Evolutionary conservation across 2,888 invertebrate genomes (phyloP), one percentile per base, ranked within the genome.

Genomic region (Globia sparganii): DNA sequence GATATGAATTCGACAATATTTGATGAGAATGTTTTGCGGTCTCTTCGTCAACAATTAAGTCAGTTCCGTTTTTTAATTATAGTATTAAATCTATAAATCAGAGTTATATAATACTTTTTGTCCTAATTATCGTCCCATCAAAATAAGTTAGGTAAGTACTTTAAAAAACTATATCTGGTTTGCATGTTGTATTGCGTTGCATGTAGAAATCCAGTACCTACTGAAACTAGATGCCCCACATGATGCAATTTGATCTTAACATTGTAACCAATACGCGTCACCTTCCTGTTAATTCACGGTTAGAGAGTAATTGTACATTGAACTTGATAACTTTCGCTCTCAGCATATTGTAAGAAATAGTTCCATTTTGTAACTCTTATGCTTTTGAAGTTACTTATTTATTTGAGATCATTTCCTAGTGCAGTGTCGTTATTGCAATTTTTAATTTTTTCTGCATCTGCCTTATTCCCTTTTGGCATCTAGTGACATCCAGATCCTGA

Each of bases 281-380:
- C 66, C 78, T 83, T 78, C 73, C 71, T 72, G 58, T 62, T 61
- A 67, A 62, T 75, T 79, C 81, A 78, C 61, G 74, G 70, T 81
- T 61, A 56, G 59, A 78, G 69, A 75, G 74, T 72, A 69, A 78
- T 78, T 75, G 76, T 70, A 53, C 83, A 72, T 71, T 79, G 73
- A 83, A 77, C 81, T 81, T 71, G 78, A 83, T 34, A 74, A 85
- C 83, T 87, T 88, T 88, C 87, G 62, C 77, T 85, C 49, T 83
- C 74, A 28, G 21, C 31, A 37, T 61, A 58, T 67, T 43, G 53
- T 40, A 67, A 53, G 46, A 64, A 62, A 69, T 76, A 15, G 13
- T 18, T 40, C 43, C 0, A 43, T 49, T 62, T 34, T 70, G 13
- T 40, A 15, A 31, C 6, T 15, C 21, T 31, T 53, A 28, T 8